phyloP scores from a whole-genome alignment of 2,888 invertebrate species.

The Hydrotaea cyrtoneurina region DNA sequence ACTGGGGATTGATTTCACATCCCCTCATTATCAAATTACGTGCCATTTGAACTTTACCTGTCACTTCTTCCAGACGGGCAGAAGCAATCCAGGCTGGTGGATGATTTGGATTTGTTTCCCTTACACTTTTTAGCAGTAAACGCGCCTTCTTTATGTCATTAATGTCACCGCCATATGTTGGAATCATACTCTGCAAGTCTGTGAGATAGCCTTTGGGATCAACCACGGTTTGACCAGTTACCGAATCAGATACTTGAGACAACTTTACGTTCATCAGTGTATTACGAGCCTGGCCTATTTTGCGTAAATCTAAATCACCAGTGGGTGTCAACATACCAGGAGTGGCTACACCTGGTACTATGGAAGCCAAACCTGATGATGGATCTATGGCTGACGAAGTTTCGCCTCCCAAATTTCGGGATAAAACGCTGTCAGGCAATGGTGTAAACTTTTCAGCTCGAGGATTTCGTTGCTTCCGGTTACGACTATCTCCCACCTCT shows the following conservation, averaged over 20 bases:
- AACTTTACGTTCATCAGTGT: conserved; percentile 99
- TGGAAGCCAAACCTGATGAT: conserved; percentile 91
- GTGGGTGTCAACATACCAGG: conserved; percentile 94
- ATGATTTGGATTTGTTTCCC: conserved; percentile 99
- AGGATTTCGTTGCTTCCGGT: conserved; percentile 97
- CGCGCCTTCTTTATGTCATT: conserved; percentile 99
- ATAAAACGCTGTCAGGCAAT: conserved; percentile 96
- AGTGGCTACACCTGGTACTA: conserved; percentile 92
- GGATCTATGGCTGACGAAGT: conserved; percentile 90
- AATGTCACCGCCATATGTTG: conserved; percentile 98
- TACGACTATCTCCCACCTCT: conserved; percentile 99
- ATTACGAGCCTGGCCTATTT: conserved; percentile 99
- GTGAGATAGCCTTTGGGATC: conserved; percentile 99
- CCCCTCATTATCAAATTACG: conserved; percentile 99
- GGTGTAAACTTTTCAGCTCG: conserved; percentile 98
- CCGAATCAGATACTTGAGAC: conserved; percentile 98
- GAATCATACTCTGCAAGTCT: conserved; percentile 99
- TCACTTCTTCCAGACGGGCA: conserved; percentile 98
- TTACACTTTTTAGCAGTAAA: conserved; percentile 95
- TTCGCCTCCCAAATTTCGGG: conserved; percentile 92
- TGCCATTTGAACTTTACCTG: conserved; percentile 96
- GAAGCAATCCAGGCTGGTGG: conserved; percentile 99
- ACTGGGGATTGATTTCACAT: conserved; percentile 97
- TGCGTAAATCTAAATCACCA: conserved; percentile 96
- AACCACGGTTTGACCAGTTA: conserved; percentile 99